These are phyloP conservation scores for Cyphomyrus discorhynchus DNA, from an alignment of 2,113 vertebrate genomes.

Conservation along the genomic window DNA sequence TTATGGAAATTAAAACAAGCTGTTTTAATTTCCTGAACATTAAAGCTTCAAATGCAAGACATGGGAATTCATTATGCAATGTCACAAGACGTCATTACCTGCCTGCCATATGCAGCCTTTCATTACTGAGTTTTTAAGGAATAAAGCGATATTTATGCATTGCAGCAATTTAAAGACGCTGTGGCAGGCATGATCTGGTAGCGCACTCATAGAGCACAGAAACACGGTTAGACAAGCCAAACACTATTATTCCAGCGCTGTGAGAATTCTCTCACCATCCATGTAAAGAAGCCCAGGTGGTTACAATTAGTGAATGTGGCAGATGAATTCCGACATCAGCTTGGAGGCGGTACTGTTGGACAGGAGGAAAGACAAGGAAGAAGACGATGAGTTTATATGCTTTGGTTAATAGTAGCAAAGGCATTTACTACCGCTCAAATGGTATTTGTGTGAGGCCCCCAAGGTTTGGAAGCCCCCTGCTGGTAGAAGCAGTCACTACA, in stretches of 20 bases:
- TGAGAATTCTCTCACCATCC: neutral
- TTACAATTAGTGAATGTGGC: neutral
- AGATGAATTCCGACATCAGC: neutral
- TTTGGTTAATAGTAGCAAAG: neutral
- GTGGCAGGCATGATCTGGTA: neutral
- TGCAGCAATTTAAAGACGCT: neutral
- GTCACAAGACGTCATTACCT: neutral
- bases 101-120: neutral
- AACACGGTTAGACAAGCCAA: neutral
- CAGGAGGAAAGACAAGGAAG: neutral
- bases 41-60: neutral
- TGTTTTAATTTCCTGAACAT: neutral
- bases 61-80: neutral
- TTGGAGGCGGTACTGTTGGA: neutral
- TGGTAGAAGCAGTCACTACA: neutral
- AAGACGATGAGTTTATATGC: neutral
- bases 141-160: neutral
- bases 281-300: neutral
- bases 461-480: neutral
- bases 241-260: neutral
- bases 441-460: neutral
- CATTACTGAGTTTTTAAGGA: neutral
- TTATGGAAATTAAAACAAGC: neutral
- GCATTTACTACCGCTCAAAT: neutral
- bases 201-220: neutral